These are phyloP conservation scores for Phylloscopus trochilus DNA, from an alignment of 2,113 vertebrate genomes.

Conservation along the genomic window DNA sequence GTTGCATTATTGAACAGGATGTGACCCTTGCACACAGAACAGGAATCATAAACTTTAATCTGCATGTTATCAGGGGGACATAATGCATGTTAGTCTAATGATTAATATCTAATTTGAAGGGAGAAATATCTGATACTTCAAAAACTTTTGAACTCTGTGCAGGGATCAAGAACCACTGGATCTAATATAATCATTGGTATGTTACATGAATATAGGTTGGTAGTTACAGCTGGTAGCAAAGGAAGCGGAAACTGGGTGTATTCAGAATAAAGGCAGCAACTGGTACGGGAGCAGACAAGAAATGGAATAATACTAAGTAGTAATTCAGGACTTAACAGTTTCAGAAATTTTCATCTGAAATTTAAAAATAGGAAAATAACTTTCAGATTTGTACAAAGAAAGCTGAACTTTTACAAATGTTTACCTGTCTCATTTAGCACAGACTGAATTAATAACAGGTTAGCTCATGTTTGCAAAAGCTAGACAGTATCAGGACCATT, in stretches of 20 bases:
- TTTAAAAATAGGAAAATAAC: not conserved
- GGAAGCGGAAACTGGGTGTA: not conserved
- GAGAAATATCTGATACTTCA: not conserved
- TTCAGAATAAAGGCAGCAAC: not conserved
- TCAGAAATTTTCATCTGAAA: not conserved
- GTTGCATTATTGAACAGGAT: not conserved
- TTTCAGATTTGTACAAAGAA: not conserved
- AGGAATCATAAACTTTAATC: not conserved
- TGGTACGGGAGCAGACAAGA: not conserved
- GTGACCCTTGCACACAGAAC: not conserved
- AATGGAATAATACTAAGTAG: not conserved
- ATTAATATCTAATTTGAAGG: not conserved
- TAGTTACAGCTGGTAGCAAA: not conserved
- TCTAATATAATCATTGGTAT: not conserved
- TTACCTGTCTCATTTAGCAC: not conserved
- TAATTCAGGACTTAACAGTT: not conserved
- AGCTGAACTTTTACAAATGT: not conserved
- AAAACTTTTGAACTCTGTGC: not conserved
- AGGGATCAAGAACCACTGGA: not conserved
- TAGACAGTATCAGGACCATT: not conserved
- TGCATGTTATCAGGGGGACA: not conserved
- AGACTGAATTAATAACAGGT: not conserved
- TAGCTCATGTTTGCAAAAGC: not conserved
- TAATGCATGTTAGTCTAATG: not conserved
- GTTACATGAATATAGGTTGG: not conserved